Percentiles rank a stretch among this genome's conserved stretches.
Evolutionary conservation across 2,888 invertebrate genomes (phyloP).

Genomic region (Hymenopus coronatus): DNA sequence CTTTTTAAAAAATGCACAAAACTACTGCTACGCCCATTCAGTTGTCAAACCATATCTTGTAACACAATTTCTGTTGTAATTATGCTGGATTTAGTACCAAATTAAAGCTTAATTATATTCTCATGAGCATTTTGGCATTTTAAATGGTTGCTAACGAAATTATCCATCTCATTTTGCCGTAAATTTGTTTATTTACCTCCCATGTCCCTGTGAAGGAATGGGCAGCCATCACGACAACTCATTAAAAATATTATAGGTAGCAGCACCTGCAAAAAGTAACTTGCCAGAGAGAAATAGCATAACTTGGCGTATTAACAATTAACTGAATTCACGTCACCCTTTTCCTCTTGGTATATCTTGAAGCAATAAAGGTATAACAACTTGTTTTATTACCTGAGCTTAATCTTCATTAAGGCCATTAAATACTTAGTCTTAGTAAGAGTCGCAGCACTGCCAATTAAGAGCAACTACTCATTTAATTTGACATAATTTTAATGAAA

Average conservation of each 20-base stretch:
- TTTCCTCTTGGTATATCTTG: no score
- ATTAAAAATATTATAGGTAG: neutral
- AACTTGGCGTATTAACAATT: no score
- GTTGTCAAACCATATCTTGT: slow-evolving; percentile 19
- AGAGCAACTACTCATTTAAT: no score
- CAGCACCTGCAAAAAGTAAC: neutral
- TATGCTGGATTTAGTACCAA: neutral
- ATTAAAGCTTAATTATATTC: neutral
- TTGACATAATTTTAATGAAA: no score
- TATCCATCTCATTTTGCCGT: neutral
- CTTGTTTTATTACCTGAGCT: no score
- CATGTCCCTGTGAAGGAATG: slow-evolving; percentile 52
- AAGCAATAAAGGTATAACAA: no score
- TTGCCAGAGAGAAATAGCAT: neutral
- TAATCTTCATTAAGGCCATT: no score
- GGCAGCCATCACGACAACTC: slow-evolving; percentile 43
- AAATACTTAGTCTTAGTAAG: no score
- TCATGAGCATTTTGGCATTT: neutral
- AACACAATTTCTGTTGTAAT: neutral
- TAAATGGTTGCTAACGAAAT: neutral
- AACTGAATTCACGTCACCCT: no score
- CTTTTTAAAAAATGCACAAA: neutral
- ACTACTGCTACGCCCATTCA: slow-evolving; percentile 19
- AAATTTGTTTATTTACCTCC: slow-evolving; percentile 48
- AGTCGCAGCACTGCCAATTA: no score